Percentiles rank a stretch among this genome's conserved stretches.
phyloP scores from a whole-genome alignment of 2,797 vertebrate genomes.

The Lateolabrax maculatus region DNA sequence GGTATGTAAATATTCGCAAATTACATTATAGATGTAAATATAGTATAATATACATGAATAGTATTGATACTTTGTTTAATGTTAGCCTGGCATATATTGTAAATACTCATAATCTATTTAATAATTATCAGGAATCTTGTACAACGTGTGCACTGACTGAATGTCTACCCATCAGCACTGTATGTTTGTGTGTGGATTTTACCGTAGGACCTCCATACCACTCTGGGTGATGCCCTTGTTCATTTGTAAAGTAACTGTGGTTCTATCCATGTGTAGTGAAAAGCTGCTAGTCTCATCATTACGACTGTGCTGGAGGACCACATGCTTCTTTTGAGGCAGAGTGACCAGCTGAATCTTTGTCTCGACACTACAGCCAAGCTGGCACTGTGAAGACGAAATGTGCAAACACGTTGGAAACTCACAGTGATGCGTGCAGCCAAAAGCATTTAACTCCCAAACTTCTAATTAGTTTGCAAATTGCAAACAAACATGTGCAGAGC shows the following conservation, averaged over 20 bases:
- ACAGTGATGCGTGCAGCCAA: not conserved
- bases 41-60: slow-evolving; percentile 44
- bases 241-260: slow-evolving; percentile 31
- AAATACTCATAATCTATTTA: slow-evolving; percentile 64
- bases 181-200: slow-evolving; percentile 49
- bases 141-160: slow-evolving; percentile 62
- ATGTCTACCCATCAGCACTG: slow-evolving; percentile 46
- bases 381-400: slow-evolving; percentile 7
- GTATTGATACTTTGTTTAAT: slow-evolving; percentile 58
- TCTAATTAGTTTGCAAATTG: slow-evolving; percentile 60
- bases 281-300: slow-evolving; percentile 36
- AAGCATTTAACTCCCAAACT: slow-evolving; percentile 44
- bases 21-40: slow-evolving; percentile 56
- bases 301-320: slow-evolving; percentile 28
- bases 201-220: slow-evolving; percentile 16
- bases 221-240: slow-evolving; percentile 7
- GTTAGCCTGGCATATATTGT: slow-evolving; percentile 57
- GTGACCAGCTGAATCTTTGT: slow-evolving; percentile 4
- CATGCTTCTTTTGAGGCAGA: not conserved
- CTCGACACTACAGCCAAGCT: slow-evolving; percentile 18
- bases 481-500: slow-evolving; percentile 25
- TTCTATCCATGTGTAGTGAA: slow-evolving; percentile 12
- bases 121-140: slow-evolving; percentile 70
- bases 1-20: slow-evolving; percentile 57
- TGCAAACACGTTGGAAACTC: slow-evolving; percentile 1